phyloP scores from a whole-genome alignment of 2,113 vertebrate genomes.

The Diglossa brunneiventris region DNA sequence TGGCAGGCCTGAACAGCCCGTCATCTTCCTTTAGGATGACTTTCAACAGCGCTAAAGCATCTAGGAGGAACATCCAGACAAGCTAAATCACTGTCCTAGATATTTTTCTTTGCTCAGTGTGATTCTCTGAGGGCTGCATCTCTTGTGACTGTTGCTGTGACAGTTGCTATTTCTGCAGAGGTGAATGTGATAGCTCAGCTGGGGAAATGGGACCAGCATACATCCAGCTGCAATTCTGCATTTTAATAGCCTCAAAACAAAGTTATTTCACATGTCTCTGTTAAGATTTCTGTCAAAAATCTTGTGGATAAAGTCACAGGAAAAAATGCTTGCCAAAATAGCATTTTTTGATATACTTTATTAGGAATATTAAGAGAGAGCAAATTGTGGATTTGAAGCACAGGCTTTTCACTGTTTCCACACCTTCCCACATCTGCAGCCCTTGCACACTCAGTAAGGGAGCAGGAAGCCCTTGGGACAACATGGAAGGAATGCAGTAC shows the following conservation, averaged over 20 bases:
- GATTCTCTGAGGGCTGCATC: slow-evolving; percentile 4
- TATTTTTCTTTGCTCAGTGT: neutral
- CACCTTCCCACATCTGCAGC: neutral
- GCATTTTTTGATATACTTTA: neutral
- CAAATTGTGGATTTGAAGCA: neutral
- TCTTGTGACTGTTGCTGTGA: slow-evolving; percentile 6
- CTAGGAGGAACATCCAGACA: neutral
- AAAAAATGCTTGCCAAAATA: neutral
- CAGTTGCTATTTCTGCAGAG: slow-evolving; percentile 28
- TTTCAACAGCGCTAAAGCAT: neutral
- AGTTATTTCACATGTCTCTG: neutral
- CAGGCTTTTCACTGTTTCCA: neutral
- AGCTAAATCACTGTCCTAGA: slow-evolving; percentile 16
- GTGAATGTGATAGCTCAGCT: neutral
- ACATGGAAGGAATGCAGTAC: neutral
- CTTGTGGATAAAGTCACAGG: neutral
- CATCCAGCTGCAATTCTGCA: neutral
- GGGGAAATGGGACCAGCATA: neutral
- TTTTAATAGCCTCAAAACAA: neutral
- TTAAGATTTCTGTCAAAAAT: neutral
- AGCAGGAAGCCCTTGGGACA: neutral
- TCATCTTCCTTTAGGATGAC: neutral
- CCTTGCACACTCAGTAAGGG: neutral
- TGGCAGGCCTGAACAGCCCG: neutral
- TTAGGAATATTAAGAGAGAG: neutral